phyloP scores from a whole-genome alignment of 2,113 vertebrate genomes.

The Puffinus mauretanicus region DNA sequence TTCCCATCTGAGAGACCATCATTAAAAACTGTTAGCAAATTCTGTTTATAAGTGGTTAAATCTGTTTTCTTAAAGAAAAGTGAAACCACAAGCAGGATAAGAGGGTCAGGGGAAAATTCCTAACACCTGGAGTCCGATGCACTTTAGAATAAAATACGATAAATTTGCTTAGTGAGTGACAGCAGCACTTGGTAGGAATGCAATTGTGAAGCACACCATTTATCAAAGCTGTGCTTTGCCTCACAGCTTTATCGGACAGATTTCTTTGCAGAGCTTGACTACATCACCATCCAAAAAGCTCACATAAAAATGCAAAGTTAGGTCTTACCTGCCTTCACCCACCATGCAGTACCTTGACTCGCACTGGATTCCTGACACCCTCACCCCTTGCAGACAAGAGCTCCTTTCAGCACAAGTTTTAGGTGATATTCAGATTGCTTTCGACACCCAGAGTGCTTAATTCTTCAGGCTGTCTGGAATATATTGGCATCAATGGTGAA shows the following conservation, averaged over 20 bases:
- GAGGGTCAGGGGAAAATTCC: neutral
- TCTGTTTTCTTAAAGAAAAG: neutral
- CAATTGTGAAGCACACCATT: neutral
- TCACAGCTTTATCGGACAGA: neutral
- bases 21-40: neutral
- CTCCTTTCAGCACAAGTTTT: neutral
- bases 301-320: neutral
- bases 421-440: slow-evolving; percentile 4
- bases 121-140: neutral
- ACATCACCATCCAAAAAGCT: neutral
- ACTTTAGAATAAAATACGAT: neutral
- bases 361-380: neutral
- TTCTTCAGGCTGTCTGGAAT: slow-evolving; percentile 53
- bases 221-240: neutral
- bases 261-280: neutral
- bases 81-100: neutral
- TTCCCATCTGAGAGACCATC: fast-evolving
- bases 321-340: neutral
- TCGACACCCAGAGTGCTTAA: slow-evolving; percentile 17
- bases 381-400: neutral
- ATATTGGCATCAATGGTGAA: slow-evolving; percentile 35
- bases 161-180: neutral
- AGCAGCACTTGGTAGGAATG: slow-evolving; percentile 16
- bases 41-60: neutral
- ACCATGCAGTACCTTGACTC: neutral